Percentiles rank a stretch among this genome's conserved stretches.
Evolutionary conservation across 2,797 vertebrate genomes (phyloP).

Genomic region (Manis javanica): DNA sequence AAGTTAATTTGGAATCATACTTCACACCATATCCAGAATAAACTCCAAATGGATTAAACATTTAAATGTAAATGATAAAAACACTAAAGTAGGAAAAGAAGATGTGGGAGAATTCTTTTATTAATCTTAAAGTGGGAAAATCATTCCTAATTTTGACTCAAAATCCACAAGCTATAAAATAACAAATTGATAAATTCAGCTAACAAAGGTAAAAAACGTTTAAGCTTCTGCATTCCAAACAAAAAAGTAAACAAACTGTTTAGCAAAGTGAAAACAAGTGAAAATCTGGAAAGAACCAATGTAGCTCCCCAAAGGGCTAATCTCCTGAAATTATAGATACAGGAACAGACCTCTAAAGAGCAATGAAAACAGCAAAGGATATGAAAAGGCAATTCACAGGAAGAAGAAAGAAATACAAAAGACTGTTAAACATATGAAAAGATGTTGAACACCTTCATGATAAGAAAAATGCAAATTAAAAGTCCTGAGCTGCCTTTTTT

Average conservation of each 20-base stretch:
- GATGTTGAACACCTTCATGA: background rate
- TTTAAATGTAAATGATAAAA: background rate
- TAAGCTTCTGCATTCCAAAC: background rate
- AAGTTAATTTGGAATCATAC: background rate
- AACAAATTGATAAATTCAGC: slow-evolving; percentile 4
- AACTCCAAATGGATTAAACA: slow-evolving; percentile 20
- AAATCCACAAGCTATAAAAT: background rate
- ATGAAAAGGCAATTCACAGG: background rate
- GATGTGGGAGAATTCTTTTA: background rate
- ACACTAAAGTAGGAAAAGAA: background rate
- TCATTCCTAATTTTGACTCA: slow-evolving; percentile 21
- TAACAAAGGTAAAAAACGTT: background rate
- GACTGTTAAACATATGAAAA: slow-evolving; percentile 21
- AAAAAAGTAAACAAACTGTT: background rate
- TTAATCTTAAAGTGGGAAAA: background rate
- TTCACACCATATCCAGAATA: background rate
- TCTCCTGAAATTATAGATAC: background rate
- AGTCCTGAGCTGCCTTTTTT: background rate
- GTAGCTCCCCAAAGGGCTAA: background rate
- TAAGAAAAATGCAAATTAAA: background rate
- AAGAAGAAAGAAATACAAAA: background rate
- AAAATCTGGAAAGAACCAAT: background rate
- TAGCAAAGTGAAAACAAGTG: background rate
- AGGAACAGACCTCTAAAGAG: background rate
- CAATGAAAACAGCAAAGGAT: background rate